These are phyloP conservation scores for Calameuta pallipes DNA, from an alignment of 2,888 invertebrate genomes.

Conservation along the genomic window DNA sequence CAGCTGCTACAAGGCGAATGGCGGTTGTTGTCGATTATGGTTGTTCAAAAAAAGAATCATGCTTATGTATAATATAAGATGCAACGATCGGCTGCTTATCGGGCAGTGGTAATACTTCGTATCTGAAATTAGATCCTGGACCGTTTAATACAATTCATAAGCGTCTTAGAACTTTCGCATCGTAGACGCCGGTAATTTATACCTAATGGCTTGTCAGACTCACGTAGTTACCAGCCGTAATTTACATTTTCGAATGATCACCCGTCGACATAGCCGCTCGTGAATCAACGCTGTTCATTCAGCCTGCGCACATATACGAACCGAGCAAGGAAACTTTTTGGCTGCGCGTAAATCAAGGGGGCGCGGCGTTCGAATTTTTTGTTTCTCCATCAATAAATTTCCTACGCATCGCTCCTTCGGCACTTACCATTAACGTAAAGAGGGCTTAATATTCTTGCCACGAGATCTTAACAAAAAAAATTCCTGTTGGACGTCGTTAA, in stretches of 20 bases:
- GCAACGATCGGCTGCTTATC: background rate
- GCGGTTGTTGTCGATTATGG: background rate
- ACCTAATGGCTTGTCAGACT: background rate
- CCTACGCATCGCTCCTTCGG: background rate
- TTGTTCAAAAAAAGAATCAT: background rate
- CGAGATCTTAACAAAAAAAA: background rate
- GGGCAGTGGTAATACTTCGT: background rate
- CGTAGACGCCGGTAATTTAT: background rate
- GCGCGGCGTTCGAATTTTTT: background rate
- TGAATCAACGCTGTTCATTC: constrained; percentile 28
- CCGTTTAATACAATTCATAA: background rate
- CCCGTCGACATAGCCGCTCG: constrained; percentile 10
- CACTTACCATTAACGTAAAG: background rate
- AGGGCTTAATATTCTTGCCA: background rate
- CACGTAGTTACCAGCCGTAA: background rate
- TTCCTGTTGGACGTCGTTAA: background rate
- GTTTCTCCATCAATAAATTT: background rate
- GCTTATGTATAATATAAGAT: background rate
- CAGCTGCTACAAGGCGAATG: background rate
- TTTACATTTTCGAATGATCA: background rate
- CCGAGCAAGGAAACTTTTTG: background rate
- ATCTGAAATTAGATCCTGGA: background rate
- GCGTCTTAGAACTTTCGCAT: background rate
- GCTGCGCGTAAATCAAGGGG: background rate
- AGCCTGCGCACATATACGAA: constrained; percentile 9